Evolutionary conservation across 2,797 vertebrate species (phyloP).

Genomic region (Mormyrus hasselquistii): DNA sequence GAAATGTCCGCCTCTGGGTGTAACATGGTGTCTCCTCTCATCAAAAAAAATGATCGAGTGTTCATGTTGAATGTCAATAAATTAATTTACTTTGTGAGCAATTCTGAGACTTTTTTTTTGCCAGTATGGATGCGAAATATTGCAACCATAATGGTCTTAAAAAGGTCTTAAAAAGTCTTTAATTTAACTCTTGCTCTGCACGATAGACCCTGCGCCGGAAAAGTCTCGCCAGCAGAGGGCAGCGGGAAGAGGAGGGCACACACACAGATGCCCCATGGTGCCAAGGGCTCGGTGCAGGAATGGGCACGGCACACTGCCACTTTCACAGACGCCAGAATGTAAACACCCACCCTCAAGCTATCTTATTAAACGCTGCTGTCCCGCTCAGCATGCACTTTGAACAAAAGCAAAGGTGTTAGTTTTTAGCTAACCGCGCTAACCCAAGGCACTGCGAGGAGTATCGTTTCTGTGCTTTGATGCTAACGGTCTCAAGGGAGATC

Average conservation of each 20-base stretch:
- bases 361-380: neutral
- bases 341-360: neutral
- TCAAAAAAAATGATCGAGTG: neutral
- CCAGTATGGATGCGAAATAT: neutral
- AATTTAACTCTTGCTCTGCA: neutral
- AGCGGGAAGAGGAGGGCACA: neutral
- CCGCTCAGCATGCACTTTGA: neutral
- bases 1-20: no score
- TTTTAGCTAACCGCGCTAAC: neutral
- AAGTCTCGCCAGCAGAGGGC: neutral
- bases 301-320: neutral
- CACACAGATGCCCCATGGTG: slow-evolving; percentile 35
- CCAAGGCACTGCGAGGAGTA: neutral
- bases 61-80: neutral
- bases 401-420: neutral
- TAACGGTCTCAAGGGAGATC: slow-evolving; percentile 29
- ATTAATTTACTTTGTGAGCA: neutral
- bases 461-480: neutral
- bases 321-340: neutral
- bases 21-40: neutral
- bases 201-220: neutral
- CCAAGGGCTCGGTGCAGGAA: slow-evolving; percentile 34
- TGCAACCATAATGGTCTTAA: neutral
- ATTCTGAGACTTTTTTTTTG: neutral
- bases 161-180: neutral